Percentiles rank a stretch among this genome's conserved stretches.
These are phyloP conservation scores for Lepidurus packardi DNA, from an alignment of 1,140 invertebrate genomes.

Conservation along the genomic window DNA sequence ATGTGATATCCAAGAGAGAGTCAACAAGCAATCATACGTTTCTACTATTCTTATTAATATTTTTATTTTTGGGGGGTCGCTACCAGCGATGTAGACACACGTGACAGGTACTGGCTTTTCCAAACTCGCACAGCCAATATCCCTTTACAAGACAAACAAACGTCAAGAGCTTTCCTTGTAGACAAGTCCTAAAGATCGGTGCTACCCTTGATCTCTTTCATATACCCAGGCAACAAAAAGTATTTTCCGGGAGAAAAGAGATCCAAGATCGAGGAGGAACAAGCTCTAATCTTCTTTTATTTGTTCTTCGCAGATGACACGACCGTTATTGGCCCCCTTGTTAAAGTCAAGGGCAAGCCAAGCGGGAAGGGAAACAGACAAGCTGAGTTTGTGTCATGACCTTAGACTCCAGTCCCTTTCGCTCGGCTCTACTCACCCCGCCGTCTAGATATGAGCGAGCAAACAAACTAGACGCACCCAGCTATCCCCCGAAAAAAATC, in stretches of 20 bases:
- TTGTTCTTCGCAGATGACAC: neutral
- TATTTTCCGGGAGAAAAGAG: too few relatives aligned
- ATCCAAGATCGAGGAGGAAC: neutral
- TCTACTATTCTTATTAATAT: neutral
- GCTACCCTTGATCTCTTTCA: too few relatives aligned
- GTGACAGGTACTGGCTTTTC: too few relatives aligned
- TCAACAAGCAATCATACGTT: neutral
- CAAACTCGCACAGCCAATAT: too few relatives aligned
- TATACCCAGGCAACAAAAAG: too few relatives aligned
- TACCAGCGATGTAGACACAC: neutral
- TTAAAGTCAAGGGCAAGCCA: neutral
- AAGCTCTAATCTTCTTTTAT: conserved; percentile 16
- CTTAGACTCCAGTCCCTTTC: neutral
- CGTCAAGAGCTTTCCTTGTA: neutral
- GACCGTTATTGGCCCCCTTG: neutral
- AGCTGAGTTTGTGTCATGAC: neutral
- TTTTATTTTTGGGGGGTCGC: neutral
- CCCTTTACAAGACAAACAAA: too few relatives aligned
- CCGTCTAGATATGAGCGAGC: neutral
- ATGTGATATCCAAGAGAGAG: neutral
- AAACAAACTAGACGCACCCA: neutral
- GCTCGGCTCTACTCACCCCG: too few relatives aligned
- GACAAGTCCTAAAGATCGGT: neutral
- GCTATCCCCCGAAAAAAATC: neutral
- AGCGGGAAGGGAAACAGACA: neutral